A percentile compares a stretch with the other conserved stretches of the same genome.
Evolutionary conservation across 2,797 vertebrate genomes (phyloP).

Genomic region (Alca torda): DNA sequence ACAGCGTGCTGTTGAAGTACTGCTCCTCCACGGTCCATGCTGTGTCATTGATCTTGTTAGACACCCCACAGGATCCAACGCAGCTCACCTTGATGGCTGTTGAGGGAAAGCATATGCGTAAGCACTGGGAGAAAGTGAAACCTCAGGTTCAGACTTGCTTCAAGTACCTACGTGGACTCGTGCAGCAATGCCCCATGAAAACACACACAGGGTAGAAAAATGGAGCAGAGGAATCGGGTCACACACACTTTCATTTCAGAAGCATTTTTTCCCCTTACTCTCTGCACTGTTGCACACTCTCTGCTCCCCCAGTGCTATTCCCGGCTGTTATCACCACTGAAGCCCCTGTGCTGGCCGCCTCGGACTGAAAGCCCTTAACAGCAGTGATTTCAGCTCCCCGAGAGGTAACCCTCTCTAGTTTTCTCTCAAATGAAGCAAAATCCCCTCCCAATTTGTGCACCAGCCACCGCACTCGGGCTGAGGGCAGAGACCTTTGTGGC

Average conservation of each 20-base stretch:
- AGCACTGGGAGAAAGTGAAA: not conserved
- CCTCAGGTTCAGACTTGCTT: not conserved
- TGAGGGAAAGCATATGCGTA: not conserved
- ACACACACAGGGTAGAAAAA: not conserved
- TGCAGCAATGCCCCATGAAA: not conserved
- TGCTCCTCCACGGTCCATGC: conserved; percentile 89
- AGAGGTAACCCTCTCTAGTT: not conserved
- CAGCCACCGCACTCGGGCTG: not conserved
- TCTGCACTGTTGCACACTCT: not conserved
- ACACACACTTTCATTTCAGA: not conserved
- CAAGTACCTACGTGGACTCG: not conserved
- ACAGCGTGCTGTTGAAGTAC: conserved; percentile 91
- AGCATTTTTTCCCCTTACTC: not conserved
- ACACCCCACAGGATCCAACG: conserved; percentile 90
- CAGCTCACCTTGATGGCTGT: conserved; percentile 95
- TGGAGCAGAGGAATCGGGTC: not conserved
- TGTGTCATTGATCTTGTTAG: conserved; percentile 87
- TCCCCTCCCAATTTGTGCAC: not conserved
- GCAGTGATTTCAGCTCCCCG: not conserved
- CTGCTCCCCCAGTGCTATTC: not conserved
- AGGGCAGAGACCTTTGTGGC: not conserved
- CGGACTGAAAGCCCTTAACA: not conserved
- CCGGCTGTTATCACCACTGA: not conserved
- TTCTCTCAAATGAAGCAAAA: not conserved
- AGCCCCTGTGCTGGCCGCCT: not conserved